Conservation (phyloP, 2,113 vertebrate species). For the Atlantisia rogersi region DNA sequence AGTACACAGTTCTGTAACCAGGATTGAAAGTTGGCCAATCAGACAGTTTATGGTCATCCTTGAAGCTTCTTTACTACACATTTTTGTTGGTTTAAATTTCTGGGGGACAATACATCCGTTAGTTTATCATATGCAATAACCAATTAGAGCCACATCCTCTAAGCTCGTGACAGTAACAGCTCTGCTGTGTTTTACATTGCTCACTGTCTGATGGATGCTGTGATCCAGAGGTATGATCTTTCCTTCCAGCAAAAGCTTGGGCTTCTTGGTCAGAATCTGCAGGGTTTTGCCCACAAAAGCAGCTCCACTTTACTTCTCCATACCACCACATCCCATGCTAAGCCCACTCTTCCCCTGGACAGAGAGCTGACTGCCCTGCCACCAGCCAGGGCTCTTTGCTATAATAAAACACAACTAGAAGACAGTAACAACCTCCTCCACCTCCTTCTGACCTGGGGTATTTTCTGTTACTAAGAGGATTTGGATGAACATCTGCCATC, state of each 20-base stretch:
- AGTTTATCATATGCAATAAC: background rate
- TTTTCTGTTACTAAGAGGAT: constrained; percentile 50
- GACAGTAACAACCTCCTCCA: background rate
- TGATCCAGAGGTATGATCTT: background rate
- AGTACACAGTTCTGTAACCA: background rate
- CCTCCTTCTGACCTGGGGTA: background rate
- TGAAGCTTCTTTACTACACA: background rate
- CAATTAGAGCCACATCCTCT: background rate
- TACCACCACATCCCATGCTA: rapidly evolving
- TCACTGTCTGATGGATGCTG: background rate
- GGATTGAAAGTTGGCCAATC: background rate
- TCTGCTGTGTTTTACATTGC: background rate
- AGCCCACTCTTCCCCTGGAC: background rate
- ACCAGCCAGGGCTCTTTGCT: background rate
- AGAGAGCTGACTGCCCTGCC: background rate
- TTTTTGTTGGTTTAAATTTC: background rate
- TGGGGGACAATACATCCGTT: background rate
- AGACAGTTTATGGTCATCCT: background rate
- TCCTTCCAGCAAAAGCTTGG: background rate
- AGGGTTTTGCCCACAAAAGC: background rate
- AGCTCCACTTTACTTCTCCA: background rate
- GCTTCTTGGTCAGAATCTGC: background rate
- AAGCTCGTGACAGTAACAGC: background rate
- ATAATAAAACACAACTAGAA: background rate
- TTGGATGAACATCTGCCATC: constrained; percentile 47